Conservation (phyloP, 2,797 vertebrate species). For the Phoeniculus purpureus region DNA sequence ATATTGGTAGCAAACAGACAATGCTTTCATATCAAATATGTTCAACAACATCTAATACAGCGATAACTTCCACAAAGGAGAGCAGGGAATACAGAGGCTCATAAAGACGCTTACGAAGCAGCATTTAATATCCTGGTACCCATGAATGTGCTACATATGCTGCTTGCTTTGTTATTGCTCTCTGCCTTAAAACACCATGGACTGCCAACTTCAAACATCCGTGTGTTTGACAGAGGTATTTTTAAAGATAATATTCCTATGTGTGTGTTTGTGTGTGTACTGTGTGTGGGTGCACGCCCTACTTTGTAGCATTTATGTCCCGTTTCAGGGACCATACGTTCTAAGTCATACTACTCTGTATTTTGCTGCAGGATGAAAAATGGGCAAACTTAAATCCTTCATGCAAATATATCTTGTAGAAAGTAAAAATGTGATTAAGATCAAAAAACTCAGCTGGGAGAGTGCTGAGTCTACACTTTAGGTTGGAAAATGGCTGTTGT, state of each 20-base stretch:
- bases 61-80: constrained; percentile 68
- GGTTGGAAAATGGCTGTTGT: constrained; percentile 51
- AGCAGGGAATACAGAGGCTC: constrained; percentile 44
- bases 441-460: constrained; percentile 35
- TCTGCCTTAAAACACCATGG: not conserved
- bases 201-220: not conserved
- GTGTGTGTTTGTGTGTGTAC: not conserved
- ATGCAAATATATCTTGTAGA: constrained; percentile 9
- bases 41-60: constrained; percentile 76
- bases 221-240: accelerated
- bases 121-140: constrained; percentile 41
- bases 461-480: constrained; percentile 13
- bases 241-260: not conserved
- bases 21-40: constrained; percentile 82
- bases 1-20: constrained; percentile 81
- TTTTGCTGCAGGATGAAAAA: constrained; percentile 42
- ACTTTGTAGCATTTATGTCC: not conserved
- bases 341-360: constrained; percentile 13
- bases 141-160: not conserved
- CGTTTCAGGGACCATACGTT: not conserved
- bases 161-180: constrained; percentile 47
- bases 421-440: constrained; percentile 42
- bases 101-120: constrained; percentile 17
- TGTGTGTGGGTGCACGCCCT: accelerated
- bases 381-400: constrained; percentile 32